Conservation (phyloP, 2,113 vertebrate species). For the Phyllostomus hastatus region DNA sequence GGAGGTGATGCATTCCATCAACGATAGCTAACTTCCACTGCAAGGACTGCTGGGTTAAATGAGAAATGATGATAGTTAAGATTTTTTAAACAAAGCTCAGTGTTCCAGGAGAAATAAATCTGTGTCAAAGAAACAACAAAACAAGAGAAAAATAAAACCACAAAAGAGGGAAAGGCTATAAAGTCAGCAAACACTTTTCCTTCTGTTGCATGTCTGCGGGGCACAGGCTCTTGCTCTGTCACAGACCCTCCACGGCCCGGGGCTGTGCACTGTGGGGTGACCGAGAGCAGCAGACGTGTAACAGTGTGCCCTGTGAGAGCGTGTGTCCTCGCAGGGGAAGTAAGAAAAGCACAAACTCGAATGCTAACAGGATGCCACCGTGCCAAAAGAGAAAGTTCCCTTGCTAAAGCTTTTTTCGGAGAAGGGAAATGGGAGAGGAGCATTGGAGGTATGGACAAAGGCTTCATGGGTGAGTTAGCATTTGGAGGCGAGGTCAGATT, state of each 20-base stretch:
- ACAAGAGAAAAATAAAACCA: neutral
- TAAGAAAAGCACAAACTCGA: neutral
- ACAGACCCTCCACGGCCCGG: neutral
- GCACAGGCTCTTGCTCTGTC: neutral
- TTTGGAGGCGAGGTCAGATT: neutral
- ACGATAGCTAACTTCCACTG: neutral
- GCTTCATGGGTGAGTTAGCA: neutral
- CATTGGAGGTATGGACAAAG: neutral
- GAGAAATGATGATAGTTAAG: neutral
- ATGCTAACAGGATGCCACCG: neutral
- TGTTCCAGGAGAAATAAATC: neutral
- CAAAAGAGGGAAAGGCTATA: neutral
- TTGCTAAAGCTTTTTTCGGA: neutral
- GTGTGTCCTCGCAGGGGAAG: neutral
- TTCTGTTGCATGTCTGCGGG: neutral
- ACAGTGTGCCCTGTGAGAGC: neutral
- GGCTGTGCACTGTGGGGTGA: neutral
- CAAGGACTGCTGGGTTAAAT: neutral
- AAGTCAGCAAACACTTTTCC: neutral
- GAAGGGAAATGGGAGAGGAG: neutral
- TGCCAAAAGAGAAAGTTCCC: neutral
- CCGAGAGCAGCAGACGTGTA: neutral
- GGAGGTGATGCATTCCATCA: neutral
- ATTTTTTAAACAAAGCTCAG: neutral
- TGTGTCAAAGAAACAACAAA: neutral